Percentiles rank a stretch among this genome's conserved stretches.
Evolutionary conservation across 37 sponge, comb jelly and placozoan genomes (phyloP).

Genomic region (Theonella swinhoei): DNA sequence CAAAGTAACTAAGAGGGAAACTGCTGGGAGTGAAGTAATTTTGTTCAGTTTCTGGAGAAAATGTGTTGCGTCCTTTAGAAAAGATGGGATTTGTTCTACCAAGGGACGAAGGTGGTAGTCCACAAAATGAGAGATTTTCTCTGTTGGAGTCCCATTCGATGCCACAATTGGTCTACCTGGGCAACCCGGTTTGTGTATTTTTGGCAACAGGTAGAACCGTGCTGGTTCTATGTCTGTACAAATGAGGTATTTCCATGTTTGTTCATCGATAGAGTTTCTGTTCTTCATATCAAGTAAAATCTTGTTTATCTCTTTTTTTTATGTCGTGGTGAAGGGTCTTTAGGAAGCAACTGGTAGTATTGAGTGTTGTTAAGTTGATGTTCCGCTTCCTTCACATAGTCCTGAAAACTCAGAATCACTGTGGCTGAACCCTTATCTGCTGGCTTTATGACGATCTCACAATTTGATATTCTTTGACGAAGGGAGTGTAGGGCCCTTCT

Average conservation of each 20-base stretch:
- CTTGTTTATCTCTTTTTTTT: neutral
- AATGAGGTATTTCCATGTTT: neutral
- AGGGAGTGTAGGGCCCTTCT: too few species aligned
- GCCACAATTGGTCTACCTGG: conserved; percentile 8
- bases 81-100: neutral
- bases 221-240: neutral
- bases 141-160: neutral
- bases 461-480: too few species aligned
- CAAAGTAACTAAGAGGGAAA: conserved; percentile 9
- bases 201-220: neutral
- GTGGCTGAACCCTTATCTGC: neutral
- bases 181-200: neutral
- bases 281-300: neutral
- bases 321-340: neutral
- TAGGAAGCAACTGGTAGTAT: neutral
- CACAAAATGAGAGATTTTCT: neutral
- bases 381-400: neutral
- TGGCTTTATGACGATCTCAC: too few species aligned
- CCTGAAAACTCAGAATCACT: too few species aligned
- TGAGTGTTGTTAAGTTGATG: neutral
- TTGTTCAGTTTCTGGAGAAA: conserved; percentile 5
- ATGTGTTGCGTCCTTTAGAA: neutral
- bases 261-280: neutral
- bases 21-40: neutral
- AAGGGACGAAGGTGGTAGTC: neutral